These are phyloP conservation scores for Dasyprocta punctata DNA, from an alignment of 2,113 vertebrate species.

Conservation along the genomic window DNA sequence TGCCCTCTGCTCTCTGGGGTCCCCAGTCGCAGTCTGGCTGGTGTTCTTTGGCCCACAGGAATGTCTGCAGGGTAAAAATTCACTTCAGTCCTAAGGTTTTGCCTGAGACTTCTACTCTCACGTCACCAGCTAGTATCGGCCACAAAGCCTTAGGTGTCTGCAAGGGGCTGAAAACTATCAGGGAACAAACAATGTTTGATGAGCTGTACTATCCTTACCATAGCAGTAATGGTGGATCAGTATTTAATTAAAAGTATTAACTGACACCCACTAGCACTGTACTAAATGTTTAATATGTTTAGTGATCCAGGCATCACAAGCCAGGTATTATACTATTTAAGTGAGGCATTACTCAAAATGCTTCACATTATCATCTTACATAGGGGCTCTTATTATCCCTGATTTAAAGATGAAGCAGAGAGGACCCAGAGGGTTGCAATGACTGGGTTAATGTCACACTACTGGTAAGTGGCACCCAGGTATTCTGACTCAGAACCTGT, in stretches of 20 bases:
- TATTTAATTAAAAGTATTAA: not conserved
- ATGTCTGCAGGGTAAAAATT: not conserved
- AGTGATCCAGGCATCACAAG: not conserved
- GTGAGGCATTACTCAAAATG: not conserved
- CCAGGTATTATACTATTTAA: not conserved
- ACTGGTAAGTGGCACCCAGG: not conserved
- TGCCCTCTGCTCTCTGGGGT: accelerated
- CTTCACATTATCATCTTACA: too few species aligned
- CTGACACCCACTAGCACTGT: not conserved
- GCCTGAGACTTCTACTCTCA: not conserved
- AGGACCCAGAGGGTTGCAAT: not conserved
- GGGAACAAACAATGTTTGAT: not conserved
- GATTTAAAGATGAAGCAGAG: not conserved
- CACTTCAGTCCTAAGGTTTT: not conserved
- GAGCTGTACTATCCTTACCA: not conserved
- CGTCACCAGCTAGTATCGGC: not conserved
- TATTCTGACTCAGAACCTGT: not conserved
- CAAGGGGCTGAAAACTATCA: not conserved
- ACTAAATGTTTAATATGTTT: not conserved
- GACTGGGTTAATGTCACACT: not conserved
- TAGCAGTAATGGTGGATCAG: not conserved
- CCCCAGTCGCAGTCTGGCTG: not conserved
- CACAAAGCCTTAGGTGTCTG: not conserved
- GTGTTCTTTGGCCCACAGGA: not conserved
- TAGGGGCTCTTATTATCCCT: not conserved